Base-by-base conservation (phyloP, 1,140 invertebrate genomes). In the Drosophila paulistorum region DNA sequence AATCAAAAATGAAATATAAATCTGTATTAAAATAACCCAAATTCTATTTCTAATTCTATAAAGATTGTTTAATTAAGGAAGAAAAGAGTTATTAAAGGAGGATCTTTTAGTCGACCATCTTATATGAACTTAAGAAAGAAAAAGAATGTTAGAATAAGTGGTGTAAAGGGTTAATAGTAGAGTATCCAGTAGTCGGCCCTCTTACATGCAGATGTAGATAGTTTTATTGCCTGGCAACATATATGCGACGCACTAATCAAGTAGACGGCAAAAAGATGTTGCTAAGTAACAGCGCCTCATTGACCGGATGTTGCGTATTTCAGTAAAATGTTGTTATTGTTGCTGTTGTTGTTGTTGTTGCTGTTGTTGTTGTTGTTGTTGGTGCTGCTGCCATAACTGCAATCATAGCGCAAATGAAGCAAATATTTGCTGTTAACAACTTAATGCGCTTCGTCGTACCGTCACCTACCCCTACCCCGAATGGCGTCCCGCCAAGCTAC, bases 381-480 rank as follows among this genome's bases (percentile, higher is more conserved):
- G 37, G 17, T 37, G 45, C 64, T 63, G 65, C 39, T 71, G 42
- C 26, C 58, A 58, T 55, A 45, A 68, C 48, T 65, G 84, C 80
- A 87, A 87, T 87, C 84, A 84, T 89, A 78, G 84, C 84, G 74
- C 83, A 87, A 87, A 87, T 89, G 83, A 87, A 87, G 84, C 83
- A 87, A 87, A 87, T 79, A 87, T 87, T 89, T 87, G 81, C 84
- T 87, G 84, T 87, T 87, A 87, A 87, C 83, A 87, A 87, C 83
- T 87, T 87, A 87, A 87, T 87, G 84, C 80, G 80, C 83, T 87
- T 78, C 10, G 37, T 13, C 4, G 37, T 39, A 11, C 35, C 35
- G 79, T 66, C 77, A 71, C 75, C 83, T 4, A 26, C 37, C 11
- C 37, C 1, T 13, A 39, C 1, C 10, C 37, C 37, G 2, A 39